Evolutionary conservation across 2,797 vertebrate species (phyloP).

Genomic region (Micromesistius poutassou): DNA sequence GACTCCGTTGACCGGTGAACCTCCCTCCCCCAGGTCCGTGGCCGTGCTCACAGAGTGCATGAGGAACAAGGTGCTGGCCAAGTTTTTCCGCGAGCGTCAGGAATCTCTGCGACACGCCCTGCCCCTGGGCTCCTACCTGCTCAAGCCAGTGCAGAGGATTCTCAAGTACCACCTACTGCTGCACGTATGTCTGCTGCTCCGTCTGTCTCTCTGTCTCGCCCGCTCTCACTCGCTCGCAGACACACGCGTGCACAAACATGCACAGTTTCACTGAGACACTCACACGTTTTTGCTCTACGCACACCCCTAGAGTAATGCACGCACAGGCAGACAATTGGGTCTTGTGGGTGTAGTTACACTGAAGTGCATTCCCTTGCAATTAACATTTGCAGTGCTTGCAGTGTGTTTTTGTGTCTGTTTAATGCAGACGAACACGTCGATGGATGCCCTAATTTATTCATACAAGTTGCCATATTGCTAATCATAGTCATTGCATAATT

Average conservation of each 20-base stretch:
- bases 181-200: constrained; percentile 75
- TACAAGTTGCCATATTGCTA: neutral
- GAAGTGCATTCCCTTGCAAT: neutral
- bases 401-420: constrained; percentile 6
- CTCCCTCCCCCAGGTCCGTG: constrained; percentile 79
- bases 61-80: constrained; percentile 91
- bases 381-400: neutral
- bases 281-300: too few species aligned
- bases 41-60: constrained; percentile 94
- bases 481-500: neutral
- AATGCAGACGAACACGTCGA: neutral
- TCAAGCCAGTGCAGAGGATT: constrained; percentile 98
- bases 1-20: constrained; percentile 21
- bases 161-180: constrained; percentile 98
- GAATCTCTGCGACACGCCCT: constrained; percentile 90
- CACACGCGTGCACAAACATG: neutral
- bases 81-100: constrained; percentile 94
- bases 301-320: neutral
- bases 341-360: neutral
- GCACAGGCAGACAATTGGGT: neutral
- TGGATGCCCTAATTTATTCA: neutral
- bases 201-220: constrained; percentile 11
- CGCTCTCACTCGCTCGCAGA: constrained; percentile 11
- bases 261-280: neutral
- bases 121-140: constrained; percentile 94